These are phyloP conservation scores for Calephelis nemesis DNA, from an alignment of 1,140 invertebrate genomes.

Conservation along the genomic window DNA sequence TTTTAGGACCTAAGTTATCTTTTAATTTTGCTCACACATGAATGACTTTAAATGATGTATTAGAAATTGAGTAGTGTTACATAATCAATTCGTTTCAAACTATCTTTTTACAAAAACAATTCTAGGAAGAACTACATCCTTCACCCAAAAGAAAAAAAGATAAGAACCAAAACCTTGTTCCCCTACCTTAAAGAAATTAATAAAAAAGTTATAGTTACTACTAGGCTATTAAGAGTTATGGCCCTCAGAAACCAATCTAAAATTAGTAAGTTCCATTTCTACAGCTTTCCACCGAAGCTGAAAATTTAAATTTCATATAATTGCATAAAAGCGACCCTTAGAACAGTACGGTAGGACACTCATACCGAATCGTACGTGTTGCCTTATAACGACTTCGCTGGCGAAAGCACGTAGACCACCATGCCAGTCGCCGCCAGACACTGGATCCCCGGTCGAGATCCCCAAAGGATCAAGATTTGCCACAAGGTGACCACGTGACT, in stretches of 20 bases:
- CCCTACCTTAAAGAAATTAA: too few relatives aligned
- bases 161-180: too few relatives aligned
- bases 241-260: background rate
- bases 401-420: slow-evolving; percentile 70
- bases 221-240: background rate
- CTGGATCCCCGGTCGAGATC: slow-evolving; percentile 80
- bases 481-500: slow-evolving; percentile 97
- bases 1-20: too few relatives aligned
- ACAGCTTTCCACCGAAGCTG: slow-evolving; percentile 1
- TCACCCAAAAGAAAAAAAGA: too few relatives aligned
- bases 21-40: too few relatives aligned
- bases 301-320: background rate
- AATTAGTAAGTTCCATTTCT: background rate
- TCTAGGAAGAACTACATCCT: too few relatives aligned
- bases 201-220: too few relatives aligned
- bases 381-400: slow-evolving; percentile 74
- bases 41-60: too few relatives aligned
- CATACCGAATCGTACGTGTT: slow-evolving; percentile 79
- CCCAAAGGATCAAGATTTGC: slow-evolving; percentile 96
- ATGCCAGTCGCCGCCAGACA: slow-evolving; percentile 67
- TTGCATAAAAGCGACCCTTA: background rate
- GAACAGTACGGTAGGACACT: slow-evolving; percentile 26
- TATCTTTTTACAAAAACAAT: too few relatives aligned
- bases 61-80: too few relatives aligned
- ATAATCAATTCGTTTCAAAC: too few relatives aligned